A percentile compares a stretch with the other conserved stretches of the same genome.
These are phyloP conservation scores for Emydoidea blandingii DNA, from an alignment of 2,797 vertebrate species.

Conservation along the genomic window DNA sequence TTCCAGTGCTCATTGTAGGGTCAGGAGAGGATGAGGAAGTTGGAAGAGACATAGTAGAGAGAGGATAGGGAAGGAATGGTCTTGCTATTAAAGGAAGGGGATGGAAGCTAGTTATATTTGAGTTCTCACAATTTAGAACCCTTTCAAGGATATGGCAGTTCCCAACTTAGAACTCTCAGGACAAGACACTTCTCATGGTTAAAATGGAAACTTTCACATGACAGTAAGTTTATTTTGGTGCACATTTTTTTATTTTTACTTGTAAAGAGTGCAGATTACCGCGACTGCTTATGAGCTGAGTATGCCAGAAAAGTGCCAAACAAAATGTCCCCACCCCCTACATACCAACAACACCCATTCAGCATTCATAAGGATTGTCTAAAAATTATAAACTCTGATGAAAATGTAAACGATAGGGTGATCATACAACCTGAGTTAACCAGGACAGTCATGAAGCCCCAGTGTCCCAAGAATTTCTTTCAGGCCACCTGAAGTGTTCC, in stretches of 20 bases:
- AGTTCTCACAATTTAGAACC: no score
- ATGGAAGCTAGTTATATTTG: no score
- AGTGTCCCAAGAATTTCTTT: background rate
- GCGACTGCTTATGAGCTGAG: background rate
- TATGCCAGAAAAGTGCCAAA: background rate
- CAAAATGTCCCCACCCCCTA: no score
- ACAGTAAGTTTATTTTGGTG: background rate
- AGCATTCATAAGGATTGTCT: background rate
- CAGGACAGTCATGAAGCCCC: background rate
- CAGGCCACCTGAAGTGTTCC: background rate
- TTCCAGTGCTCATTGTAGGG: no score
- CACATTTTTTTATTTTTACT: background rate
- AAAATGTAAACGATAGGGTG: background rate
- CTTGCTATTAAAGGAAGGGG: no score
- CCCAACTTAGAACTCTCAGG: background rate
- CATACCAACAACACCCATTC: background rate
- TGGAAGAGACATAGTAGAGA: no score
- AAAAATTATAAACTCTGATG: background rate
- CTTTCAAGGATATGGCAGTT: no score
- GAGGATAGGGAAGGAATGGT: no score
- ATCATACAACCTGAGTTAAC: background rate
- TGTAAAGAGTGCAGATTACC: background rate
- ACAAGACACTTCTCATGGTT: background rate
- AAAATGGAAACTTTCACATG: background rate
- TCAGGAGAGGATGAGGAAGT: no score